Conservation (phyloP, 2,797 vertebrate genomes). For the Nannoperca obscura region DNA sequence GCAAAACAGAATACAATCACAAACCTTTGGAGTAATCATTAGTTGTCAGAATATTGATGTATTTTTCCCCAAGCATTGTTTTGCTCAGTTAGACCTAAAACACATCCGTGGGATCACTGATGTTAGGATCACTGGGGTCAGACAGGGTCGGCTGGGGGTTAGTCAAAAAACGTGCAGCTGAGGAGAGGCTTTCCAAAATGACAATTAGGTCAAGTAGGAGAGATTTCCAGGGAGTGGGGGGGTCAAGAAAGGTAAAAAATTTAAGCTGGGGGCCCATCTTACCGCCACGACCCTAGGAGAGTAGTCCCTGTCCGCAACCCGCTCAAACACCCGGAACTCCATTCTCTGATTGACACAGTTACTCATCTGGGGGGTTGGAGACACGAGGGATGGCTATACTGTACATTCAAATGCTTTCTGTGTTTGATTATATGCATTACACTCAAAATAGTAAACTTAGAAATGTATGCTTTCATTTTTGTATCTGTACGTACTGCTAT, state of each 20-base stretch:
- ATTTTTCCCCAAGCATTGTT: constrained; percentile 32
- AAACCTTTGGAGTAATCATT: constrained; percentile 57
- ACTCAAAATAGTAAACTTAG: constrained; percentile 5
- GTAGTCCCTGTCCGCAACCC: constrained; percentile 85
- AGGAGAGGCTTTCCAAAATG: constrained; percentile 53
- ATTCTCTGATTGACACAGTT: constrained; percentile 91
- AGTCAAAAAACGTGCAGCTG: constrained; percentile 76
- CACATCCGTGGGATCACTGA: constrained; percentile 56
- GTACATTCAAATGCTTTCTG: constrained; percentile 57
- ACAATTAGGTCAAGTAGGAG: constrained; percentile 62
- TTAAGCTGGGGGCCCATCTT: constrained; percentile 82
- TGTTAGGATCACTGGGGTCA: constrained; percentile 72
- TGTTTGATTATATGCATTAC: constrained; percentile 34
- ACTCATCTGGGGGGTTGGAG: constrained; percentile 89
- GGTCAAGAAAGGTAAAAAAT: constrained; percentile 63
- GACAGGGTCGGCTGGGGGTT: constrained; percentile 60
- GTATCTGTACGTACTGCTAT: not conserved
- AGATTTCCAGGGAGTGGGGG: constrained; percentile 56
- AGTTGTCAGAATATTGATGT: constrained; percentile 33
- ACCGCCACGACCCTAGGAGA: constrained; percentile 88
- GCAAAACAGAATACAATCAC: constrained; percentile 68
- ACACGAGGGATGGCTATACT: constrained; percentile 72
- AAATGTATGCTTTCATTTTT: not conserved
- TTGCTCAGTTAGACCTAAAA: constrained; percentile 40
- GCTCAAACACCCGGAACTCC: constrained; percentile 90